These are phyloP conservation scores for Taenioides sp. DNA, from an alignment of 2,797 vertebrate genomes.

Conservation along the genomic window DNA sequence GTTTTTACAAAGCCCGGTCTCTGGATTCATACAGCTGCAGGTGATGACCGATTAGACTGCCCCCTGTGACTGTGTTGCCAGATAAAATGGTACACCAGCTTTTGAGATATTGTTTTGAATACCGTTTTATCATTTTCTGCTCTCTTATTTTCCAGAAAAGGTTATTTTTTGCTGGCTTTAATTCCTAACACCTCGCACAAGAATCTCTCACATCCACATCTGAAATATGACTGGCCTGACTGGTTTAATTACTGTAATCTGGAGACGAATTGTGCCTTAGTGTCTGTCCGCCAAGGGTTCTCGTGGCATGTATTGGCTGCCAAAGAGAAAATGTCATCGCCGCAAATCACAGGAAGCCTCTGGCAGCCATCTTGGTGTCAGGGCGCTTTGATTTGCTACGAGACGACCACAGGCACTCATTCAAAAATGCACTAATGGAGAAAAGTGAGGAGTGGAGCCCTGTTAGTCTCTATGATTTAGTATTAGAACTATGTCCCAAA, in stretches of 20 bases:
- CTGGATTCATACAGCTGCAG: no score
- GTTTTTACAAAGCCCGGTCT: no score
- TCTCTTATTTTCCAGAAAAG: conserved; percentile 29
- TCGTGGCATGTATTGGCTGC: conserved; percentile 43
- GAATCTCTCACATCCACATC: conserved; percentile 39
- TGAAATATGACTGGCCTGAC: conserved; percentile 55
- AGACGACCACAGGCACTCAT: conserved; percentile 52
- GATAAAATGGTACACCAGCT: no score
- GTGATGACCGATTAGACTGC: no score
- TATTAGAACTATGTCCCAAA: neutral
- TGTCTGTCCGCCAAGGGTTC: conserved; percentile 47
- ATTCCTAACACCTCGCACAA: conserved; percentile 37
- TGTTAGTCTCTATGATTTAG: conserved; percentile 54
- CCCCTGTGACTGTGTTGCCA: no score
- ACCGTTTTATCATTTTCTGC: neutral
- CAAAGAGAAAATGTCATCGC: conserved; percentile 45
- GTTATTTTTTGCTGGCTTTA: conserved; percentile 43
- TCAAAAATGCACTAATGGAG: conserved; percentile 58
- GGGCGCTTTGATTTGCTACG: conserved; percentile 59
- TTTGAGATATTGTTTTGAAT: no score
- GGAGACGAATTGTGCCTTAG: conserved; percentile 50
- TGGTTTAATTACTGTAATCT: conserved; percentile 66
- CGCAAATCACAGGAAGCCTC: conserved; percentile 51
- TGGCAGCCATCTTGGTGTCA: conserved; percentile 58
- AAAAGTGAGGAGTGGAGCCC: conserved; percentile 39